Conservation (phyloP, 1,140 invertebrate species). For the Cardiocondyla obscurior region DNA sequence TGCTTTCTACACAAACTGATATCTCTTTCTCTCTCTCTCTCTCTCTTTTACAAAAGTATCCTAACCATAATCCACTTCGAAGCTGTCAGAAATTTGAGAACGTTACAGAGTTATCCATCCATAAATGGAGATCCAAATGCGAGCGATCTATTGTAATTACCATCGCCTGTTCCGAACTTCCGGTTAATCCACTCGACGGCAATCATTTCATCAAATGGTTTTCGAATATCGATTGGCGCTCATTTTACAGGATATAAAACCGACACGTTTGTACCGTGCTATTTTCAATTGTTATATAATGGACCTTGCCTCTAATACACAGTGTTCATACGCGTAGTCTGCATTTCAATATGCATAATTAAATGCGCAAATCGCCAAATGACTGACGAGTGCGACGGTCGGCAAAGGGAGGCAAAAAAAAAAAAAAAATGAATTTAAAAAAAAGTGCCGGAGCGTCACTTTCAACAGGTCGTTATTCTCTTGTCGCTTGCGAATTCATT, state of each 20-base stretch:
- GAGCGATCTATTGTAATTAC: conserved; percentile 53
- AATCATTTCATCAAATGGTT: conserved; percentile 50
- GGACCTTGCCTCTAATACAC: conserved; percentile 14
- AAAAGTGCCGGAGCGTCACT: background rate
- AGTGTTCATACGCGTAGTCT: background rate
- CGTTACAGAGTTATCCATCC: conserved; percentile 44
- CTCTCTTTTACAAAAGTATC: conserved; percentile 41
- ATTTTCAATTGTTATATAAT: conserved; percentile 30
- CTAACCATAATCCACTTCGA: conserved; percentile 27
- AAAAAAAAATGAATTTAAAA: background rate
- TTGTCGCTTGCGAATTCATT: conserved; percentile 11
- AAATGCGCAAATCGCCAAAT: conserved; percentile 12
- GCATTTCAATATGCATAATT: conserved; percentile 49
- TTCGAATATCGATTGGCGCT: conserved; percentile 42
- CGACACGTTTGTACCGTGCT: conserved; percentile 3
- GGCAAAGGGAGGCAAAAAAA: background rate
- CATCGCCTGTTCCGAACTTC: conserved; percentile 24
- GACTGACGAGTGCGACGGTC: background rate
- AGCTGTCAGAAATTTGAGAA: conserved; percentile 49
- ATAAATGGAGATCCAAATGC: conserved; percentile 48
- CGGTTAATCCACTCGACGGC: conserved; percentile 32
- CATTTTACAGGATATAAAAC: conserved; percentile 53
- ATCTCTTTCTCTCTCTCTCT: too few species aligned
- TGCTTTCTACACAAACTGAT: background rate
- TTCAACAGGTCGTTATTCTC: conserved; percentile 45